A percentile compares a stretch with the other conserved stretches of the same genome.
Conservation (phyloP, 2,113 vertebrate species). For the Ardeotis arabs region DNA sequence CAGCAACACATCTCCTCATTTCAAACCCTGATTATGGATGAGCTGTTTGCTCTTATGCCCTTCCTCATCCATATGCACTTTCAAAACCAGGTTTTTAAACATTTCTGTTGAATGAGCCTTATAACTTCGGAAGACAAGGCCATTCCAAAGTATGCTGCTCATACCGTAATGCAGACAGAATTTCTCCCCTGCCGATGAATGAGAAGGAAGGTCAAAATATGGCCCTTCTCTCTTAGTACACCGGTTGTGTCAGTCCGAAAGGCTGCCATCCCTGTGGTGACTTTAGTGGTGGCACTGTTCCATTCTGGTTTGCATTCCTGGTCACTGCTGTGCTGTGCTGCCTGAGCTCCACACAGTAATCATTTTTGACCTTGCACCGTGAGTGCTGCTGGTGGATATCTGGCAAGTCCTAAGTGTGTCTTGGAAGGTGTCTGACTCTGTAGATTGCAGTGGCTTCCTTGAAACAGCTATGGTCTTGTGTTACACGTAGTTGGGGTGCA, state of each 20-base stretch:
- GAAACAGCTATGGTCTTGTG: background rate
- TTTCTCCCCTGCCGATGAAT: background rate
- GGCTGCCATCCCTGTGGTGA: fast-evolving
- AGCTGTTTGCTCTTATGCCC: conserved; percentile 6
- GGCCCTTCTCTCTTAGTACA: background rate
- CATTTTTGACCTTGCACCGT: background rate
- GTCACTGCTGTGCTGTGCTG: background rate
- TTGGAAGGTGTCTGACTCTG: background rate
- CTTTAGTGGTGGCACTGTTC: background rate
- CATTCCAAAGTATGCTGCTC: background rate
- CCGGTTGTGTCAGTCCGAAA: background rate
- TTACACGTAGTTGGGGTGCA: background rate
- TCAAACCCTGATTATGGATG: conserved; percentile 36
- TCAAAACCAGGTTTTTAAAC: background rate
- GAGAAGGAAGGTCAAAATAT: background rate
- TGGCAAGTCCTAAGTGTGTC: background rate
- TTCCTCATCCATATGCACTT: background rate
- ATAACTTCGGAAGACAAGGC: background rate
- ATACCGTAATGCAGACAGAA: background rate
- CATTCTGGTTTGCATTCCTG: background rate
- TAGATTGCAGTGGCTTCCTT: background rate
- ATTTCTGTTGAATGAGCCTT: background rate
- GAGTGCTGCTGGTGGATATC: background rate
- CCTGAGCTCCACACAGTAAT: background rate
- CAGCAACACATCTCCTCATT: background rate